These are phyloP conservation scores for Rhinichthys klamathensis DNA, from an alignment of 2,113 vertebrate genomes.

Conservation along the genomic window DNA sequence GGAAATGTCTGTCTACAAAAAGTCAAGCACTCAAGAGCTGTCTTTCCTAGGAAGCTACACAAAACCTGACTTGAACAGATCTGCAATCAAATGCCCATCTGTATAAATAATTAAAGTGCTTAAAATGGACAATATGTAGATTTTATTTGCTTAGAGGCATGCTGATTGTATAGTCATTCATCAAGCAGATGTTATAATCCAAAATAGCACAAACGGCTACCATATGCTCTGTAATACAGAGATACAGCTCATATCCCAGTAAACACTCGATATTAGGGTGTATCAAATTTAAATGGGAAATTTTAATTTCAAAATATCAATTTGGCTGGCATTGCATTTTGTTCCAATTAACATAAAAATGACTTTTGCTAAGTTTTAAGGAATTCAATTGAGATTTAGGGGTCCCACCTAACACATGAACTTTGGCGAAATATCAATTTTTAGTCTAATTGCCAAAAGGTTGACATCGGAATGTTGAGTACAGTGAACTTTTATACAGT, in stretches of 20 bases:
- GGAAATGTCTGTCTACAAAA: slow-evolving; percentile 5
- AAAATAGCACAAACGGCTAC: slow-evolving; percentile 32
- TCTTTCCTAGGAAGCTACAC: slow-evolving; percentile 6
- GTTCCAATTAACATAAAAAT: too few species aligned
- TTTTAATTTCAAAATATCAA: too few species aligned
- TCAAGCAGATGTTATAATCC: not conserved
- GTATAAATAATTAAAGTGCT: slow-evolving; percentile 30
- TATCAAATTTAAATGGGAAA: too few species aligned
- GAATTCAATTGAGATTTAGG: too few species aligned
- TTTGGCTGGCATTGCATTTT: too few species aligned
- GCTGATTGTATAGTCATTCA: slow-evolving; percentile 36
- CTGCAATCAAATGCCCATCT: slow-evolving; percentile 13
- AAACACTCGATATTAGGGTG: not conserved
- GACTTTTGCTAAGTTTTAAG: too few species aligned
- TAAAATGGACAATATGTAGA: slow-evolving; percentile 22
- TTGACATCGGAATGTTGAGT: too few species aligned
- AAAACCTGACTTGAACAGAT: not conserved
- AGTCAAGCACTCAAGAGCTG: not conserved
- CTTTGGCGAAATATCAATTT: too few species aligned
- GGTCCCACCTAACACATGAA: too few species aligned
- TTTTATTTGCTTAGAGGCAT: slow-evolving; percentile 48
- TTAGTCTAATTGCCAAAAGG: too few species aligned
- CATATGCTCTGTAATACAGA: slow-evolving; percentile 29
- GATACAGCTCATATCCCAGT: not conserved
- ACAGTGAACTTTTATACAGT: too few species aligned